Conservation (phyloP, 2,888 invertebrate genomes). For the Drosophila niveifrons region DNA sequence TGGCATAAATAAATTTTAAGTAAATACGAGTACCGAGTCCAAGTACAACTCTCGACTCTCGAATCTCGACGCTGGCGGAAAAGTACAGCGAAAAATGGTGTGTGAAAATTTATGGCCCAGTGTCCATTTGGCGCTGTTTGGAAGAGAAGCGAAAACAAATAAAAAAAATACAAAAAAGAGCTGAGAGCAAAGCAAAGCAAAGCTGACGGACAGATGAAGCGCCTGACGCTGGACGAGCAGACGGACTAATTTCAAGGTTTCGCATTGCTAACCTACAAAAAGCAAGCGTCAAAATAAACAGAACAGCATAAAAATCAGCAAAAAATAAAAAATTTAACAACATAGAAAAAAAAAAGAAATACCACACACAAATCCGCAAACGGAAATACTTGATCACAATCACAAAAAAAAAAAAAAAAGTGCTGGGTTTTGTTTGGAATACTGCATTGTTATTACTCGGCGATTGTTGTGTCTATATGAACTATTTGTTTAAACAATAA, state of each 20-base stretch:
- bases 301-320: conserved; percentile 55
- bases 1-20: conserved; percentile 47
- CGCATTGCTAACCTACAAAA: conserved; percentile 75
- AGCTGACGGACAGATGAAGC: conserved; percentile 47
- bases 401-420: conserved; percentile 30
- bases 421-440: conserved; percentile 38
- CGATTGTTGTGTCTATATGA: conserved; percentile 33
- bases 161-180: conserved; percentile 24
- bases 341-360: conserved; percentile 34
- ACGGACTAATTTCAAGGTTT: conserved; percentile 61
- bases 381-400: conserved; percentile 51
- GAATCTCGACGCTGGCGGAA: conserved; percentile 5
- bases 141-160: conserved; percentile 13
- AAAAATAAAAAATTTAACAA: conserved; percentile 34
- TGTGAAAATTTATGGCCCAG: conserved; percentile 45
- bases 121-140: conserved; percentile 2
- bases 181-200: conserved; percentile 48
- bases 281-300: conserved; percentile 60
- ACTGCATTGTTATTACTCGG: conserved; percentile 47
- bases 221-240: not conserved
- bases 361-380: conserved; percentile 48
- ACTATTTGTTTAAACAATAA: conserved; percentile 47
- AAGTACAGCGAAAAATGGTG: conserved; percentile 33
- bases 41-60: not conserved
- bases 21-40: conserved; percentile 23